phyloP scores from a whole-genome alignment of 2,113 vertebrate species.

The Gnathonemus echidnorhynchus region DNA sequence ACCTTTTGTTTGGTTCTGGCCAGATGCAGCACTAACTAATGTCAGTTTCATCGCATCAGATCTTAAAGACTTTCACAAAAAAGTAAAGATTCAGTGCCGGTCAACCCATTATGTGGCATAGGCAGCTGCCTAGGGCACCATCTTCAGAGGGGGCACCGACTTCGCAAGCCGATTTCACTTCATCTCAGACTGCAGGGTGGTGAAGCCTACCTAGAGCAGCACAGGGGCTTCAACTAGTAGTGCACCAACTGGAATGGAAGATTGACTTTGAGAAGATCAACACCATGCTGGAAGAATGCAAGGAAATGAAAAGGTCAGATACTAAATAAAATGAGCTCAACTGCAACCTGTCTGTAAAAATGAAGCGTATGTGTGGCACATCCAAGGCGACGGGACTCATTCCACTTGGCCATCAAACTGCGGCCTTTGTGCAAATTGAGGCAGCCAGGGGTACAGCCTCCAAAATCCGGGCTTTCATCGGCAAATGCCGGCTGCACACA shows the following conservation, averaged over 20 bases:
- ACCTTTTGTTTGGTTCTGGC: not conserved
- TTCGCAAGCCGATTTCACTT: not conserved
- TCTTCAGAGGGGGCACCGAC: not conserved
- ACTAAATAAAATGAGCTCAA: not conserved
- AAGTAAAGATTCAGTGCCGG: not conserved
- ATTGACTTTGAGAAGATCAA: not conserved
- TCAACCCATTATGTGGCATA: not conserved
- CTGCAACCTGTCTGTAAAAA: not conserved
- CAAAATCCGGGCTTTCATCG: not conserved
- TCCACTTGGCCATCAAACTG: not conserved
- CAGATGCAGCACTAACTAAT: not conserved
- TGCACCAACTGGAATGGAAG: not conserved
- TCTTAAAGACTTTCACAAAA: not conserved
- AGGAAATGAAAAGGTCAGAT: not conserved
- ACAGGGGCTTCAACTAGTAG: not conserved
- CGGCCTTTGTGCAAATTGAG: not conserved
- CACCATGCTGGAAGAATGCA: not conserved
- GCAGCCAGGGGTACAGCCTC: not conserved
- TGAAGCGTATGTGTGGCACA: not conserved
- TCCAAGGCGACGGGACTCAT: not conserved
- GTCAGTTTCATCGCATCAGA: not conserved
- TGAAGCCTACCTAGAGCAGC: not conserved
- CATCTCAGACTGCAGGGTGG: not conserved
- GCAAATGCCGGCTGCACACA: not conserved
- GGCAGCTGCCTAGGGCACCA: not conserved